Base-by-base conservation (phyloP, 2,113 vertebrate species). In the Zeus faber region DNA sequence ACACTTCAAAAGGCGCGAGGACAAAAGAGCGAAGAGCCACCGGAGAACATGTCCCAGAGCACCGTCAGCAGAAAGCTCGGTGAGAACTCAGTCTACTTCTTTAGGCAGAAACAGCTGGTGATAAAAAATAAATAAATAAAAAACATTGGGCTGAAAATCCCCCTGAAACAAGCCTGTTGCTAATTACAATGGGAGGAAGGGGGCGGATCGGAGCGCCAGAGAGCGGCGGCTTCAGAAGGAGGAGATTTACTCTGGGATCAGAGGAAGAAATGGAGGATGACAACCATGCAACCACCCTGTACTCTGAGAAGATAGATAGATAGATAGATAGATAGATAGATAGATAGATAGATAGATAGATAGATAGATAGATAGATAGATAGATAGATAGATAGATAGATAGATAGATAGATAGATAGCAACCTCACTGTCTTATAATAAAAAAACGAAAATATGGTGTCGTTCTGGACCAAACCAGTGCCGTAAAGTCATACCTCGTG, bases 101-200 rank as follows among this genome's bases (percentile, higher is more conserved):
- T n/a, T n/a, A n/a, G n/a, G 73, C 84, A 87, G 86, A 60, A 60
- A 50, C 74, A 77, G 80, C 70, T 76, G 80, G 69, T 66, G 45
- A 2, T 74, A 82, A 89, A 86, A 84, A 67, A 91, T 85, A 81
- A 91, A 70, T 75, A 81, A 58, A 71, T 70, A 68, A 25, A 53
- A 40, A 54, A 17, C 49, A 29, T 35, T 48, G 55, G 69, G 65
- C 61, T 39, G 43, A 58, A 67, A 78, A 64, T 79, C 84, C 84
- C 57, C 58, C 68, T 79, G 68, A 85, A 77, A 83, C 33, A 85
- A 87, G 90, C 71, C 88, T 89, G 91, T 59, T 86, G 82, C 87
- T 92, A 89, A 91, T 93, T 92, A 88, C 79, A 81, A 68, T 74
- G 58, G 75, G 80, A 67, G 85, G 82, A 90, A 81, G 68, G 75